A percentile compares a stretch with the other conserved stretches of the same genome.
Evolutionary conservation across 2,888 invertebrate species (phyloP).

Genomic region (Cremastinae sp.): DNA sequence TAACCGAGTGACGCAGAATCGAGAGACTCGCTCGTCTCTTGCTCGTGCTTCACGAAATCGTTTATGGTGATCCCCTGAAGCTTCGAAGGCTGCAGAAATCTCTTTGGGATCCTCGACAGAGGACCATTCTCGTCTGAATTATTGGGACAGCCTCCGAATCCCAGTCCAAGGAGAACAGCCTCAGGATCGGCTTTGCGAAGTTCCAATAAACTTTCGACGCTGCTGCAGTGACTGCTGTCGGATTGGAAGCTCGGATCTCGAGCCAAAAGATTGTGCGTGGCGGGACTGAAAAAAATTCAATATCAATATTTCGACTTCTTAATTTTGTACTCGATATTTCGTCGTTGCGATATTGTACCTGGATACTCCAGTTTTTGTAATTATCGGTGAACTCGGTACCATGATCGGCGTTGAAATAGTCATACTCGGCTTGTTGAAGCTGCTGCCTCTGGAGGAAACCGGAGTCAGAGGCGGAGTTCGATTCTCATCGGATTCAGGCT

Average conservation of each 20-base stretch:
- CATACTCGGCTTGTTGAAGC: constrained; percentile 71
- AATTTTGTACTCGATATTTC: too few relatives aligned
- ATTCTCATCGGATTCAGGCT: constrained; percentile 48
- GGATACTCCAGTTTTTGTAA: constrained; percentile 67
- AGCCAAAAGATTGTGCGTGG: constrained; percentile 70
- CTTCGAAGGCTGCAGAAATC: constrained; percentile 91
- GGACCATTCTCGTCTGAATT: constrained; percentile 83
- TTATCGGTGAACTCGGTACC: constrained; percentile 73
- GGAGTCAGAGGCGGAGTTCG: constrained; percentile 54
- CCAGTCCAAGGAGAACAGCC: constrained; percentile 90
- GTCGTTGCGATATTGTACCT: constrained; percentile 64
- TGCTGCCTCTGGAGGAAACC: constrained; percentile 56
- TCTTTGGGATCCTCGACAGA: constrained; percentile 89
- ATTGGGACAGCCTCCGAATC: constrained; percentile 87
- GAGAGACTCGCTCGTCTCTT: constrained; percentile 86
- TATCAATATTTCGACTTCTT: too few relatives aligned
- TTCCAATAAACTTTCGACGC: constrained; percentile 91
- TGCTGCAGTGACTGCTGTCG: constrained; percentile 86
- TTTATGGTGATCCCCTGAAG: constrained; percentile 89
- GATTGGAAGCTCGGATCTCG: constrained; percentile 79
- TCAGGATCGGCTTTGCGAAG: constrained; percentile 94
- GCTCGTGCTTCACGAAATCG: constrained; percentile 88
- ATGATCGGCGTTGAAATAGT: constrained; percentile 73
- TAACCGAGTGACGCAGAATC: constrained; percentile 89
- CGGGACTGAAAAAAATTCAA: constrained; percentile 54